Percentiles rank a stretch among this genome's conserved stretches.
These are phyloP conservation scores for Fregetta grallaria DNA, from an alignment of 2,113 vertebrate species.

Conservation along the genomic window DNA sequence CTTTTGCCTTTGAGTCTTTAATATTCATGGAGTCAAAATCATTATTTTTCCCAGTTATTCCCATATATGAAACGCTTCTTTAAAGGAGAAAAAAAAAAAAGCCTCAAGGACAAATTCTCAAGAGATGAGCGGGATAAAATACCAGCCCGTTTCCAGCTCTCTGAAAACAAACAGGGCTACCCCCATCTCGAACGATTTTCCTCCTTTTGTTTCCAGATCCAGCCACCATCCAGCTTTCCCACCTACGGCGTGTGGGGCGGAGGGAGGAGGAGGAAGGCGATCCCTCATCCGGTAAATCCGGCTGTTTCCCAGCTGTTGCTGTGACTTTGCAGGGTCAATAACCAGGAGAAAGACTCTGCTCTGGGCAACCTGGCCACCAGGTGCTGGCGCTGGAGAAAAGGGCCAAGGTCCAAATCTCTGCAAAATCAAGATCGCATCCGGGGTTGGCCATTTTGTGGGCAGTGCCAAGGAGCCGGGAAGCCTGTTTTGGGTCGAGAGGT, in stretches of 20 bases:
- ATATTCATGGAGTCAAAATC: neutral
- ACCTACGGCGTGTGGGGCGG: neutral
- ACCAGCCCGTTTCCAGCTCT: neutral
- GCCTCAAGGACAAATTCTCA: neutral
- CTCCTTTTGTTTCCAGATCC: slow-evolving; percentile 7
- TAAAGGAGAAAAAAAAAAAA: neutral
- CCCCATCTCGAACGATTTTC: neutral
- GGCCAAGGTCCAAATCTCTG: neutral
- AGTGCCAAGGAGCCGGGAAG: accelerated
- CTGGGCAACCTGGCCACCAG: neutral
- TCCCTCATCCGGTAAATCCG: neutral
- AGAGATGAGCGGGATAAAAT: neutral
- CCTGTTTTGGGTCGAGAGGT: neutral
- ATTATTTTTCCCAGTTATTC: neutral
- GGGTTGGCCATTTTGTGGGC: neutral
- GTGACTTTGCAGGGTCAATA: neutral
- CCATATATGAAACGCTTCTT: accelerated
- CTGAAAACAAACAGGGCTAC: neutral
- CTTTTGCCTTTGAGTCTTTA: neutral
- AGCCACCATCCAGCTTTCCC: neutral
- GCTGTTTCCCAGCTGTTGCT: slow-evolving; percentile 17
- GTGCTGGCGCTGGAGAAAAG: neutral
- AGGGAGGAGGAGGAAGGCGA: neutral
- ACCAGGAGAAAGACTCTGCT: neutral
- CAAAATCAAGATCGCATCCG: accelerated